These are phyloP conservation scores for Cynopterus sphinx DNA, from an alignment of 2,797 vertebrate species.

Conservation along the genomic window DNA sequence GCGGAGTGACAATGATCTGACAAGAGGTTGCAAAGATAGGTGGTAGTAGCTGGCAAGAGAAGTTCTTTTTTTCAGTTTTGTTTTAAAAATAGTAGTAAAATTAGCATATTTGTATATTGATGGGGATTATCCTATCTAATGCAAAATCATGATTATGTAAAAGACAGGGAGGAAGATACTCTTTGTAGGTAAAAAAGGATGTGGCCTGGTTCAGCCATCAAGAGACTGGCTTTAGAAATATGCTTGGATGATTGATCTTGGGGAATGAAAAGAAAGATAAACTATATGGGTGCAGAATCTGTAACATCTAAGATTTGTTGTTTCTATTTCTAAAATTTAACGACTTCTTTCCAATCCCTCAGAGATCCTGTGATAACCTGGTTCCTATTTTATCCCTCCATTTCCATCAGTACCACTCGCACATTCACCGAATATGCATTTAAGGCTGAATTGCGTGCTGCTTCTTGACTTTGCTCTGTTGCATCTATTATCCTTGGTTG, in stretches of 20 bases:
- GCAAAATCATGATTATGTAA: not conserved
- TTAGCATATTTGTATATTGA: not conserved
- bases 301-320: not conserved
- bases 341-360: not conserved
- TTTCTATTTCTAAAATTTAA: not conserved
- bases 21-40: not conserved
- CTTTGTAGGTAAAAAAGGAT: not conserved
- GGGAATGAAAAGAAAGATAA: not conserved
- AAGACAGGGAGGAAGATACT: not conserved
- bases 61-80: not conserved
- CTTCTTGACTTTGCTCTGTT: not conserved
- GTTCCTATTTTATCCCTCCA: not conserved
- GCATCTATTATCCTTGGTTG: not conserved
- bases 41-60: not conserved
- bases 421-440: not conserved
- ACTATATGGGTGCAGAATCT: not conserved
- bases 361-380: not conserved
- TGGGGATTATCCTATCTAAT: not conserved
- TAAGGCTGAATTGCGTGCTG: fast-evolving
- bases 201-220: not conserved
- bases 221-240: not conserved
- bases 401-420: not conserved
- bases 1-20: not conserved
- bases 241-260: not conserved
- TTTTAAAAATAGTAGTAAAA: not conserved